These are phyloP conservation scores for Thyatira batis DNA, from an alignment of 2,888 invertebrate genomes.

Conservation along the genomic window DNA sequence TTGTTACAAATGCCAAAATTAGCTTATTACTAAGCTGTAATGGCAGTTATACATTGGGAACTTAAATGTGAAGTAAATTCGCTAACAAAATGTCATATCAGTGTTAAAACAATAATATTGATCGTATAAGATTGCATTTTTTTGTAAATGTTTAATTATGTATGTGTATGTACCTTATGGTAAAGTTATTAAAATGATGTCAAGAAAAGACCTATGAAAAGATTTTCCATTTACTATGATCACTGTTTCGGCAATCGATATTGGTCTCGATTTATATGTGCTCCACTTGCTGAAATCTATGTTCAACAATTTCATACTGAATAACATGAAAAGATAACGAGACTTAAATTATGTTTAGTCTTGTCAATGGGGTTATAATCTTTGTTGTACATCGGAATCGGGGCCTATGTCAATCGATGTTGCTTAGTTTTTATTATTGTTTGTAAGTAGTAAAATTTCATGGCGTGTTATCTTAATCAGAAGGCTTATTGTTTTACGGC, in stretches of 20 bases:
- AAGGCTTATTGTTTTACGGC: neutral
- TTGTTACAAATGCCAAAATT: no score
- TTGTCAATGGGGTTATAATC: no score
- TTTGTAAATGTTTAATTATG: conserved; percentile 16
- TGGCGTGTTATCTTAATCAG: neutral
- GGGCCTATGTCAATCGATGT: no score
- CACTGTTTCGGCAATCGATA: neutral
- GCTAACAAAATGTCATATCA: conserved; percentile 24
- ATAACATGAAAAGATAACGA: no score
- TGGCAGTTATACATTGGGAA: no score
- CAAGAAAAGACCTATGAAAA: neutral
- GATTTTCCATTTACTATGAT: neutral
- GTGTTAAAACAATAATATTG: conserved; percentile 27
- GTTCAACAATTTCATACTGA: no score
- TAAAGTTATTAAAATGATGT: conserved; percentile 4
- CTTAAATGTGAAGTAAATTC: neutral
- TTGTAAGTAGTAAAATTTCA: neutral
- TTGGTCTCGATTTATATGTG: no score
- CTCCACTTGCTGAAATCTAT: no score
- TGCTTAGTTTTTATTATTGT: neutral
- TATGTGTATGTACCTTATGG: conserved; percentile 13
- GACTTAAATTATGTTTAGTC: no score
- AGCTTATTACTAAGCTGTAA: no score
- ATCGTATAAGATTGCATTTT: conserved; percentile 15
- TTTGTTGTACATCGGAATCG: no score